Evolutionary conservation across 2,888 invertebrate species (phyloP).

Genomic region (Phaedon cochleariae): DNA sequence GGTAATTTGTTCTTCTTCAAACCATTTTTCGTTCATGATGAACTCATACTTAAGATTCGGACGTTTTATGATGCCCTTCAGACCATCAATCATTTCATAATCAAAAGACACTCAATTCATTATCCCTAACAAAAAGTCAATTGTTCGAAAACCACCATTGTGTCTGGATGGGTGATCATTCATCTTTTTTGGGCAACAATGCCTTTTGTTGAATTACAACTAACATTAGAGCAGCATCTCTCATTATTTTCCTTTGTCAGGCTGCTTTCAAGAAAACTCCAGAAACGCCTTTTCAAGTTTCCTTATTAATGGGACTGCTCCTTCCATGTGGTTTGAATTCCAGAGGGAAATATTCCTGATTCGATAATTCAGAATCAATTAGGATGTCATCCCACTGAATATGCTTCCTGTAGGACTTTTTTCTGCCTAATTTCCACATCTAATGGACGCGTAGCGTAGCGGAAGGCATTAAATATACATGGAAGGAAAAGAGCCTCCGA

Average conservation of each 20-base stretch:
- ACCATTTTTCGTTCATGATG: too few species aligned
- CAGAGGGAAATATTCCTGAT: neutral
- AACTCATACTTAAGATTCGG: too few species aligned
- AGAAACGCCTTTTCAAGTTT: neutral
- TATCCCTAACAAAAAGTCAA: conserved; percentile 1
- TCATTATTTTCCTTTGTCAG: conserved; percentile 6
- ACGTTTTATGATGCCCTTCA: neutral
- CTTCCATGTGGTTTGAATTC: neutral
- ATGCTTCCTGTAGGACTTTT: too few species aligned
- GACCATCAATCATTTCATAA: neutral
- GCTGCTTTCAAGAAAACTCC: neutral
- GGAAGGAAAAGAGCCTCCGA: too few species aligned
- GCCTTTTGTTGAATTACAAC: conserved; percentile 8
- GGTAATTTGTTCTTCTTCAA: too few species aligned
- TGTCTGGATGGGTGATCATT: conserved; percentile 3
- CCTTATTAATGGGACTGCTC: neutral
- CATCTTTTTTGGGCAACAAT: neutral
- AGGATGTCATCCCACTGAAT: neutral
- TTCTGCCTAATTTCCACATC: too few species aligned
- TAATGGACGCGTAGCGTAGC: too few species aligned
- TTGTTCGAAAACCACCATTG: neutral
- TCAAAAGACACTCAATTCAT: conserved; percentile 7
- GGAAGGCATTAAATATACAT: too few species aligned
- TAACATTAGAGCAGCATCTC: conserved; percentile 5
- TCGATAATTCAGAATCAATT: neutral